phyloP scores from a whole-genome alignment of 2,113 vertebrate genomes.

The Hydrochoerus hydrochaeris region DNA sequence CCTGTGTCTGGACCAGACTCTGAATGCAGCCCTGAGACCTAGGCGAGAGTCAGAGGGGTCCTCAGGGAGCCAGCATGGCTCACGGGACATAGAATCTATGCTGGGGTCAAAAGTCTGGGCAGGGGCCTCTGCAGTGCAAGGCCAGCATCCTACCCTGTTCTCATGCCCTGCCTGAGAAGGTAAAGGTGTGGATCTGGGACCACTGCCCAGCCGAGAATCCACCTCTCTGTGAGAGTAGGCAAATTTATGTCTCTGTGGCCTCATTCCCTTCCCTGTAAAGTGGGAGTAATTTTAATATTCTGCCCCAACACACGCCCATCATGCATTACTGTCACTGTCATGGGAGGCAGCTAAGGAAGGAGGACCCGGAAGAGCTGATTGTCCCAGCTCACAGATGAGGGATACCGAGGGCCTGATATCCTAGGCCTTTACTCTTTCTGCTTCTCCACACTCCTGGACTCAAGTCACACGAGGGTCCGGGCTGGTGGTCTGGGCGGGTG shows the following conservation, averaged over 20 bases:
- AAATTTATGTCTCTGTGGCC: background rate
- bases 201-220: background rate
- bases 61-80: background rate
- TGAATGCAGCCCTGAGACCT: background rate
- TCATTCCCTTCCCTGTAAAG: constrained; percentile 36
- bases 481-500: background rate
- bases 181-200: background rate
- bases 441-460: background rate
- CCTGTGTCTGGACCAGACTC: background rate
- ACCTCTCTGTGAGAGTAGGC: background rate
- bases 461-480: background rate
- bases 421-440: constrained; percentile 4
- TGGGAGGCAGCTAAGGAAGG: background rate
- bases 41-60: background rate
- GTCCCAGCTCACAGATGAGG: background rate
- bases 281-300: background rate
- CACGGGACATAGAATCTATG: background rate
- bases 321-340: background rate
- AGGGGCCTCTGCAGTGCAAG: background rate
- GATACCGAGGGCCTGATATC: background rate
- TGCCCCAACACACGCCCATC: background rate
- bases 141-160: background rate
- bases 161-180: background rate
- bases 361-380: background rate
- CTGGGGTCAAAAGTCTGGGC: background rate